Evolutionary conservation across 2,888 invertebrate species (phyloP).

Genomic region (Drosophila melanocephala): DNA sequence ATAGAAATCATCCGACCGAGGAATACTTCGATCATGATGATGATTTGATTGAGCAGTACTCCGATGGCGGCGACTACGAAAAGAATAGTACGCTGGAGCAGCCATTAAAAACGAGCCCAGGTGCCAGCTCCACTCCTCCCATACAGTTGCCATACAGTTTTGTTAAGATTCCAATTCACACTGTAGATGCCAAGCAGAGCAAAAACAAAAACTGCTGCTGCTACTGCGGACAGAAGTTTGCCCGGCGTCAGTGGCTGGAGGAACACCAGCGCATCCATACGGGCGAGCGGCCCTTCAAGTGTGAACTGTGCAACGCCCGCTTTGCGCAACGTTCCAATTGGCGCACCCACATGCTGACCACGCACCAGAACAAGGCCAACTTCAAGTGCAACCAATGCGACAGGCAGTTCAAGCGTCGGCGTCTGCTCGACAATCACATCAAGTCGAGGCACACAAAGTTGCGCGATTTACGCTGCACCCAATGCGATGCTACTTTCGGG

Average conservation of each 20-base stretch:
- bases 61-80: not conserved
- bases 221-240: constrained; percentile 77
- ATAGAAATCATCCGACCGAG: not conserved
- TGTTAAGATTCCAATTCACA: not conserved
- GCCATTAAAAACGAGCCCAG: not conserved
- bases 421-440: constrained; percentile 92
- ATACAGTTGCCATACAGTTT: not conserved
- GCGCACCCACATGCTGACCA: constrained; percentile 92
- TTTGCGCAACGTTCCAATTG: constrained; percentile 94
- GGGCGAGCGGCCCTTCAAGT: constrained; percentile 91
- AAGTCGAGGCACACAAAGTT: constrained; percentile 93
- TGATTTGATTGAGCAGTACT: constrained; percentile 2
- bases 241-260: constrained; percentile 91
- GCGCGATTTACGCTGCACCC: constrained; percentile 90
- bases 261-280: constrained; percentile 94
- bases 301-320: constrained; percentile 91
- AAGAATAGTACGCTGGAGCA: not conserved
- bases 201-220: constrained; percentile 2
- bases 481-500: constrained; percentile 92
- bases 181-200: not conserved
- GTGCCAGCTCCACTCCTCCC: not conserved
- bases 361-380: constrained; percentile 90
- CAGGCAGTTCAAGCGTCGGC: constrained; percentile 89
- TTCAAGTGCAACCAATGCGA: constrained; percentile 90
- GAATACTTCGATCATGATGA: not conserved